These are phyloP conservation scores for Rhopalosiphum maidis DNA, from an alignment of 1,140 invertebrate genomes.

Conservation along the genomic window DNA sequence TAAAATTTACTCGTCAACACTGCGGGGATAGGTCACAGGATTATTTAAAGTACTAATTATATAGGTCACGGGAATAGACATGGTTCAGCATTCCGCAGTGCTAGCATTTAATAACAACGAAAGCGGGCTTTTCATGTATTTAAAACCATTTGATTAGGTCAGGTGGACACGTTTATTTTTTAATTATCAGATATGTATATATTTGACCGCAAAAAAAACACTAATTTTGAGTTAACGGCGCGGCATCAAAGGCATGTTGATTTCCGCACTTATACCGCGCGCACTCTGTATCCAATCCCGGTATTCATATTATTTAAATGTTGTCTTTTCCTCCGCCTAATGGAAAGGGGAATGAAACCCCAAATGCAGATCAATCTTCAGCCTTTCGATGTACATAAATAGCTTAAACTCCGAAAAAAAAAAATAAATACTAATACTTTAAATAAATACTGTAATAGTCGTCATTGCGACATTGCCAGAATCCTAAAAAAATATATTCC, in stretches of 20 bases:
- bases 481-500: neutral
- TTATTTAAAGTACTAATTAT: neutral
- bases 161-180: neutral
- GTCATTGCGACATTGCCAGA: neutral
- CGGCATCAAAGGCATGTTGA: neutral
- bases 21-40: neutral
- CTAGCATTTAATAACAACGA: neutral
- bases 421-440: neutral
- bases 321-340: neutral
- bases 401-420: neutral
- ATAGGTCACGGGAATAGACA: too few relatives aligned
- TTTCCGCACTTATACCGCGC: neutral
- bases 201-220: neutral
- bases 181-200: neutral
- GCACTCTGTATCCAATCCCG: too few relatives aligned
- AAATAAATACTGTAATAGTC: constrained; percentile 19
- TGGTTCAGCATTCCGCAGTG: neutral
- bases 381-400: neutral
- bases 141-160: neutral
- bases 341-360: neutral
- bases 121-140: neutral
- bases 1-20: neutral
- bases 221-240: neutral
- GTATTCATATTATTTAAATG: neutral
- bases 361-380: neutral